phyloP scores from a whole-genome alignment of 2,797 vertebrate species.

The Hippocampus kuda region DNA sequence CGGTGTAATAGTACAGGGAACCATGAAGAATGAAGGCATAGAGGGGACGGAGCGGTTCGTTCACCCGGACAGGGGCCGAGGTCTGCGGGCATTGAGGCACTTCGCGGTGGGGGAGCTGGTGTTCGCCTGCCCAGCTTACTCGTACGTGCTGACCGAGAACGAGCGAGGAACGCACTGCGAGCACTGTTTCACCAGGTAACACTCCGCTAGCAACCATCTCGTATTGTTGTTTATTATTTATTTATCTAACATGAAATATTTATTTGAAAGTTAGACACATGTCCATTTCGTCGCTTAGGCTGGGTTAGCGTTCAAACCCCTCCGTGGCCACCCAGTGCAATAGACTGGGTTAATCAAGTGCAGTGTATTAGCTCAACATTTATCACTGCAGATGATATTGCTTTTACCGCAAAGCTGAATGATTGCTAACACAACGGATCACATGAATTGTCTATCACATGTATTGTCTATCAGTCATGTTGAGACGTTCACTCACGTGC shows the following conservation, averaged over 20 bases:
- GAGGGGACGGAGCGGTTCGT: constrained; percentile 78
- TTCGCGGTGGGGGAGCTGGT: constrained; percentile 82
- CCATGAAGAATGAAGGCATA: constrained; percentile 63
- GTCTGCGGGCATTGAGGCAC: constrained; percentile 71
- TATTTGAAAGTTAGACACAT: background rate
- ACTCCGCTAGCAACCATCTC: background rate
- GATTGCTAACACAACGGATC: background rate
- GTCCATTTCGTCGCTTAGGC: constrained; percentile 6
- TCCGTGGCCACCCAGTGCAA: background rate
- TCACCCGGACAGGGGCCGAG: constrained; percentile 79
- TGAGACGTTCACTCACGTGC: background rate
- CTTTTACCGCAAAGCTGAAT: background rate
- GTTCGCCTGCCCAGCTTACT: constrained; percentile 84
- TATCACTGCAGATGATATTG: constrained; percentile 4
- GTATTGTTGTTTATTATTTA: background rate
- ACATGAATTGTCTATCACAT: background rate
- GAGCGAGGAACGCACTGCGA: constrained; percentile 90
- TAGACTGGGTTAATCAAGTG: constrained; percentile 29
- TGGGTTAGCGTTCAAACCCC: constrained; percentile 27
- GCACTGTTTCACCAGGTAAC: constrained; percentile 86
- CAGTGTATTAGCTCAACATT: constrained; percentile 28
- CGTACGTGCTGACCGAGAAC: constrained; percentile 79
- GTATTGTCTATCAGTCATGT: background rate
- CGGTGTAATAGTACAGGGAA: constrained; percentile 12
- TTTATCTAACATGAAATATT: background rate